Evolutionary conservation across 2,888 invertebrate species (phyloP), one percentile per base, ranked within the genome.

Genomic region (Melitaea athalia): DNA sequence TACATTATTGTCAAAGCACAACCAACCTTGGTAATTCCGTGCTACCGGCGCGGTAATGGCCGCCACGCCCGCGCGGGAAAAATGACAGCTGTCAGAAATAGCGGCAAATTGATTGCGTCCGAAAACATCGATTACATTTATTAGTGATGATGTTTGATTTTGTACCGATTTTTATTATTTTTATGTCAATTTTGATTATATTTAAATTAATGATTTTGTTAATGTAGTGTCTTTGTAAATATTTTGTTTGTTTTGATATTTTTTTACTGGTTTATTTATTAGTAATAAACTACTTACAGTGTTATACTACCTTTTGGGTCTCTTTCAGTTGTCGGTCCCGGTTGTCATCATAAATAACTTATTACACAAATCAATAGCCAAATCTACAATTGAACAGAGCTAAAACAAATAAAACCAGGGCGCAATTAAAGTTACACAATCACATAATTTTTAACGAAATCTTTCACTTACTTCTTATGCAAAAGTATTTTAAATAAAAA

Each of bases 51-150:
- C 53, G 15, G 24, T 49, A 68, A 68, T 55, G 64, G 59, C 63
- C 33, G 61, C 45, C 33, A 55, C 38, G 57, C 68, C 55, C 59
- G 87, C 85, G 87, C 85, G 87, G 86, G 86, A 86, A 86, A 79
- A 75, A 75, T 85, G 84, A 84, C 88, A 87, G 82, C 83, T 87
- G 87, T 80, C 79, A 81, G 50, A 47, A 63, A 70, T 62, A 62
- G 64, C 63, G 64, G 64, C 63, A 53, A 45, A 67, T 64, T 65
- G 63, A 67, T 69, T 59, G 60, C 66, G 66, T 42, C 33, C 55
- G n/a, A 55, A 55, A 55, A 57, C 57, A 57, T 31, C 24, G 57
- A 57, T 57, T 57, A 57, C 4, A 3, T 38, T 49, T 42, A 42
- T 52, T 14, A 55, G 15, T 57, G 15, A 57, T 57, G 57, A 15